Conservation (phyloP, 2,888 invertebrate species). For the Cecidostiba fungosa region DNA sequence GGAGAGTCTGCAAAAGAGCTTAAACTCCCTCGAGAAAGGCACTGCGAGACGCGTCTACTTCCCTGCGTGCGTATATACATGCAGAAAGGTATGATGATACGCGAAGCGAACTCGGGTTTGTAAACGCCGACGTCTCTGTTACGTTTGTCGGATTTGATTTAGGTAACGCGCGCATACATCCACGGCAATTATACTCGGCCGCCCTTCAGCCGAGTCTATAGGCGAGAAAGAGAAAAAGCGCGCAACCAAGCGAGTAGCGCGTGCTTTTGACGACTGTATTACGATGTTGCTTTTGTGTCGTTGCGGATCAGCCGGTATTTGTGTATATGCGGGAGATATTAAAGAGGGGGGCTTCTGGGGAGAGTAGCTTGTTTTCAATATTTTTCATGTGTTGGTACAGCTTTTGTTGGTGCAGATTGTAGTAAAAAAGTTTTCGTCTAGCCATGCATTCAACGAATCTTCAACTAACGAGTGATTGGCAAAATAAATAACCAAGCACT, state of each 20-base stretch:
- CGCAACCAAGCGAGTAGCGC: constrained; percentile 2
- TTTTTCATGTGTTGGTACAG: no score
- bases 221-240: constrained; percentile 21
- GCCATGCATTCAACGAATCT: no score
- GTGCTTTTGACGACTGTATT: background rate
- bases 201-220: background rate
- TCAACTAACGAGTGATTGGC: no score
- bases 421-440: no score
- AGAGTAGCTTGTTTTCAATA: no score
- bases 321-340: background rate
- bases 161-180: constrained; percentile 2
- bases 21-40: constrained; percentile 22
- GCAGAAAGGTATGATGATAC: background rate
- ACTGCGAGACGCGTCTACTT: background rate
- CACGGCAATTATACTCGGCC: constrained; percentile 43
- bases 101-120: background rate
- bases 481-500: no score
- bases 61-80: background rate
- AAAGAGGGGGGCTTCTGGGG: background rate
- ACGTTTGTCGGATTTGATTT: constrained; percentile 57
- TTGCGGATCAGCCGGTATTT: constrained; percentile 13
- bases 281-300: constrained; percentile 5
- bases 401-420: no score
- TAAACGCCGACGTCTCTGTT: background rate
- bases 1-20: constrained; percentile 38